Evolutionary conservation across 2,113 vertebrate species (phyloP).

Genomic region (Dascyllus trimaculatus): DNA sequence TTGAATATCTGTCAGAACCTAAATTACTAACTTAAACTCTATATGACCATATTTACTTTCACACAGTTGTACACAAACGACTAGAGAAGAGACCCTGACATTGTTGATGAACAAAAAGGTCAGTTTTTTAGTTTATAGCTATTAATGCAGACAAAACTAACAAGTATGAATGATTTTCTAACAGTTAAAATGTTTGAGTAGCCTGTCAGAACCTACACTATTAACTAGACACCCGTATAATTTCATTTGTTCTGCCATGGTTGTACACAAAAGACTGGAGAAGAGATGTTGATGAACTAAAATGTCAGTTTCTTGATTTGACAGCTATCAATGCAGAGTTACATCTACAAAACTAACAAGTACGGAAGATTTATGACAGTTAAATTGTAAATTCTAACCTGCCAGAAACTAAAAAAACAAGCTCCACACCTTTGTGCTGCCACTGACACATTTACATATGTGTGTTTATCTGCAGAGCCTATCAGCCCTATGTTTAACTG

Average conservation of each 20-base stretch:
- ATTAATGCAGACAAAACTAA: neutral
- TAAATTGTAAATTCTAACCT: too few relatives aligned
- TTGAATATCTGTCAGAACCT: too few relatives aligned
- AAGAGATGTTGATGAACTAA: too few relatives aligned
- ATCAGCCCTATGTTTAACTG: neutral
- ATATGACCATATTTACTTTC: neutral
- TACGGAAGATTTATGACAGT: too few relatives aligned
- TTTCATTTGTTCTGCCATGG: too few relatives aligned
- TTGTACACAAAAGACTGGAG: too few relatives aligned
- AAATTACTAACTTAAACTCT: too few relatives aligned
- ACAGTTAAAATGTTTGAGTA: neutral
- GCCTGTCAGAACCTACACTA: neutral
- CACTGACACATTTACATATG: neutral
- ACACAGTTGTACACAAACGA: neutral
- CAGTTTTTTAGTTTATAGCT: neutral
- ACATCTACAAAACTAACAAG: too few relatives aligned
- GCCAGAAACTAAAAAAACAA: too few relatives aligned
- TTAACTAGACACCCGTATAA: neutral
- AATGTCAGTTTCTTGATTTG: too few relatives aligned
- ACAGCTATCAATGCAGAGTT: too few relatives aligned
- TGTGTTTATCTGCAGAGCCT: neutral
- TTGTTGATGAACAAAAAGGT: neutral
- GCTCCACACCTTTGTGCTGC: neutral
- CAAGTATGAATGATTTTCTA: neutral
- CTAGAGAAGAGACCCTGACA: neutral